phyloP scores from a whole-genome alignment of 2,797 vertebrate species.

The Gila robusta region DNA sequence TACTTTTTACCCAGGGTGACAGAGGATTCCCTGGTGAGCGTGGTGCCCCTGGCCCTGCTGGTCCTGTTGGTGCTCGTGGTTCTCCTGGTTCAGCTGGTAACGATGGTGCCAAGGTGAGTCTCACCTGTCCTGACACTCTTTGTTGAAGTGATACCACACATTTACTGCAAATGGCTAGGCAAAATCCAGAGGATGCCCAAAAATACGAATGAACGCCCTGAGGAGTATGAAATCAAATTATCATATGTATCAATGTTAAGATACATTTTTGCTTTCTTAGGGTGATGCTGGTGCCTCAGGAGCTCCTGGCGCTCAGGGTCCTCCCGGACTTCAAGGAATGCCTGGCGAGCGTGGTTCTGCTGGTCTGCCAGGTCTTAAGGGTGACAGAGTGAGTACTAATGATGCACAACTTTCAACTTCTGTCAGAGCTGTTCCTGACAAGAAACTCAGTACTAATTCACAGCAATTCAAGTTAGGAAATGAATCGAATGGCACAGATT shows the following conservation, averaged over 20 bases:
- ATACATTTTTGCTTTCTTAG: slow-evolving; percentile 70
- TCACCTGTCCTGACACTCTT: background rate
- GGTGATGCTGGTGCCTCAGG: slow-evolving; percentile 92
- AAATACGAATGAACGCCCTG: background rate
- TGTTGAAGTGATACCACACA: background rate
- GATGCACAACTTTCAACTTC: background rate
- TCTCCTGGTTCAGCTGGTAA: slow-evolving; percentile 90
- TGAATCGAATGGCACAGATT: background rate
- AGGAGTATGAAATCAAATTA: background rate
- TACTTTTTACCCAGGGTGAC: slow-evolving; percentile 83
- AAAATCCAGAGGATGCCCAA: background rate
- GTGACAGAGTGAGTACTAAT: slow-evolving; percentile 89
- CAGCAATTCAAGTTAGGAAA: background rate
- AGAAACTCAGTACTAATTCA: background rate
- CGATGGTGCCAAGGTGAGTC: slow-evolving; percentile 94
- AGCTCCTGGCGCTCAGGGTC: slow-evolving; percentile 87
- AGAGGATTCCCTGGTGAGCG: slow-evolving; percentile 97
- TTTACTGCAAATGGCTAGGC: background rate
- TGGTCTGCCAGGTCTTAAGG: slow-evolving; percentile 95
- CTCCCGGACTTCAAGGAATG: slow-evolving; percentile 98
- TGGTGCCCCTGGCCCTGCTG: slow-evolving; percentile 86
- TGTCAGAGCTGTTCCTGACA: background rate
- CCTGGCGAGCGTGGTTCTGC: slow-evolving; percentile 94
- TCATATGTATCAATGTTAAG: slow-evolving; percentile 3
- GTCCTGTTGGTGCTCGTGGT: slow-evolving; percentile 90